Conservation (phyloP, 2,888 invertebrate genomes). For the Amiota minor region DNA sequence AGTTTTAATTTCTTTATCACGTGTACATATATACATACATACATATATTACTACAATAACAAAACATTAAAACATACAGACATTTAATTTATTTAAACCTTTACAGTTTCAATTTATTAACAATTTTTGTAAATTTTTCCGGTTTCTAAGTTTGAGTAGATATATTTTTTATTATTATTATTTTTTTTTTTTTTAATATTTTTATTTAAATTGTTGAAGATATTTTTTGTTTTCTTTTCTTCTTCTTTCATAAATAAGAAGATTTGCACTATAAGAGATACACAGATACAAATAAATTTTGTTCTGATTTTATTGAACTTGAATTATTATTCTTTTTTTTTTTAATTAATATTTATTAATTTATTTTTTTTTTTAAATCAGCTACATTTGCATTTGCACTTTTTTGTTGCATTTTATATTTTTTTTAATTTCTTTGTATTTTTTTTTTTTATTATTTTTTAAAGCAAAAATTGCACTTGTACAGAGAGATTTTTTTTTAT, state of each 20-base stretch:
- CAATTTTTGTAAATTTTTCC: background rate
- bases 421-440: constrained; percentile 17
- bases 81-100: background rate
- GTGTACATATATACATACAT: no score
- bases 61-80: no score
- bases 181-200: constrained; percentile 16
- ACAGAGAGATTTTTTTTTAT: constrained; percentile 37
- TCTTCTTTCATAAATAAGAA: background rate
- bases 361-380: constrained; percentile 41
- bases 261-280: background rate
- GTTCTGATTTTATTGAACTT: background rate
- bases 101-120: background rate
- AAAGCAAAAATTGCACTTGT: constrained; percentile 57
- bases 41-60: no score
- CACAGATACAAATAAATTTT: constrained; percentile 13
- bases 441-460: constrained; percentile 31
- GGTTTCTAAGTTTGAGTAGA: background rate
- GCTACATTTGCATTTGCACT: constrained; percentile 55
- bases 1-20: no score
- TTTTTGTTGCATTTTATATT: constrained; percentile 46
- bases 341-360: constrained; percentile 11
- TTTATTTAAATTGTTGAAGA: constrained; percentile 13
- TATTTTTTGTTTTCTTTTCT: constrained; percentile 37
- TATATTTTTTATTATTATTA: no score
- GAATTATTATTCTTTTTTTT: background rate